phyloP scores from a whole-genome alignment of 2,797 vertebrate species.

The Falco berigora region DNA sequence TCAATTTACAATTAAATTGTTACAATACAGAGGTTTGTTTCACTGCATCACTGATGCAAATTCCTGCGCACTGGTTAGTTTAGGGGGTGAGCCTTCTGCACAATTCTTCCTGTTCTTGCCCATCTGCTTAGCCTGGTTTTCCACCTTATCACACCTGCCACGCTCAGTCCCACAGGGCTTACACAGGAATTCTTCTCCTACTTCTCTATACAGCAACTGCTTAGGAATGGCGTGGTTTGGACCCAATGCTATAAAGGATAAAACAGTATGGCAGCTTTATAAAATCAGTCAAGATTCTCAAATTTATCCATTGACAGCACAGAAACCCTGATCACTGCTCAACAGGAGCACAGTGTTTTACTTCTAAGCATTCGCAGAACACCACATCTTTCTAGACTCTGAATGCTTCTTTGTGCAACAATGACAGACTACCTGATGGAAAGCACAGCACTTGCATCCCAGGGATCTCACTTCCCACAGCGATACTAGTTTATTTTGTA shows the following conservation, averaged over 20 bases:
- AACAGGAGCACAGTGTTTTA: neutral
- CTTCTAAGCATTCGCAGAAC: neutral
- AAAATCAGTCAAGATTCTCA: neutral
- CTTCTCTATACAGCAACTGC: neutral
- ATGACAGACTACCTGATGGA: neutral
- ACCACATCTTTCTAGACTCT: neutral
- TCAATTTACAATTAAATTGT: conserved; percentile 17
- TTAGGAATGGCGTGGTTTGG: neutral
- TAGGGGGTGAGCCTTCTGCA: neutral
- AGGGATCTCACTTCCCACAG: neutral
- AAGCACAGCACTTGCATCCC: neutral
- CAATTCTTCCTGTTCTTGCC: neutral
- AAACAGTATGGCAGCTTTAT: neutral
- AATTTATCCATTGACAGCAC: neutral
- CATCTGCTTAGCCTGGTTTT: neutral
- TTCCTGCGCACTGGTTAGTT: neutral
- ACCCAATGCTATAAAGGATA: no score
- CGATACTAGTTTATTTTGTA: neutral
- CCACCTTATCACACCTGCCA: neutral
- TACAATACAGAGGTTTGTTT: neutral
- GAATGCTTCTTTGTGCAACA: neutral
- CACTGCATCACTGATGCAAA: neutral
- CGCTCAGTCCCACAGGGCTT: neutral
- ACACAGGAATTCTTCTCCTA: neutral
- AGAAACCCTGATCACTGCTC: neutral